These are phyloP conservation scores for Enteromius viviparus DNA, from an alignment of 2,797 vertebrate genomes.

Conservation along the genomic window DNA sequence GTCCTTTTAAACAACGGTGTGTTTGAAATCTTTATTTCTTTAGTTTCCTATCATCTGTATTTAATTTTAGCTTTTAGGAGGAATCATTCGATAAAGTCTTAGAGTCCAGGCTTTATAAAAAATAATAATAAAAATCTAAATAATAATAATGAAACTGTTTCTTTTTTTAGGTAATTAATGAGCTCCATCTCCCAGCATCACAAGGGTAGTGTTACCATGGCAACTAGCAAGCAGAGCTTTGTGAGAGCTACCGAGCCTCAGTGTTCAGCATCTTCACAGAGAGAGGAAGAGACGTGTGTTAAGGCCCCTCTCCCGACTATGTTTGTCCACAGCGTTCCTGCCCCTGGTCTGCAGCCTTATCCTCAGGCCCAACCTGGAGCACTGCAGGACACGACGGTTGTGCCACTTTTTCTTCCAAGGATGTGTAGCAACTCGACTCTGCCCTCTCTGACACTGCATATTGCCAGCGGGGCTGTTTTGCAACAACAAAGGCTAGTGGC, in stretches of 20 bases:
- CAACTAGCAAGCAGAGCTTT: slow-evolving; percentile 80
- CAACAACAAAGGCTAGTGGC: slow-evolving; percentile 68
- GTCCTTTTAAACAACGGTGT: slow-evolving; percentile 9
- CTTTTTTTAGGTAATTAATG: slow-evolving; percentile 80
- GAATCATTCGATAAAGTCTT: slow-evolving; percentile 52
- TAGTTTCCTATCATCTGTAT: slow-evolving; percentile 43
- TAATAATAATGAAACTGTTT: slow-evolving; percentile 60
- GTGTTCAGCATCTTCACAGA: slow-evolving; percentile 69
- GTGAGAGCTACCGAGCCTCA: slow-evolving; percentile 70
- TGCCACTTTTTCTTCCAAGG: slow-evolving; percentile 70
- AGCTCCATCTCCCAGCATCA: slow-evolving; percentile 71
- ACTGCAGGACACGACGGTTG: slow-evolving; percentile 68
- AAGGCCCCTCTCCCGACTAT: slow-evolving; percentile 79
- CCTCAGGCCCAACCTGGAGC: slow-evolving; percentile 69
- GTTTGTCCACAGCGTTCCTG: slow-evolving; percentile 84
- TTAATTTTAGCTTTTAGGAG: slow-evolving; percentile 49
- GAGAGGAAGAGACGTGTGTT: slow-evolving; percentile 74
- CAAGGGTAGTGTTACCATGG: slow-evolving; percentile 82
- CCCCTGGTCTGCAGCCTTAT: slow-evolving; percentile 73
- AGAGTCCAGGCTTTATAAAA: slow-evolving; percentile 66
- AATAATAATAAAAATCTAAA: slow-evolving; percentile 48
- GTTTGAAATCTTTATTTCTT: background rate
- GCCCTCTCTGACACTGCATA: slow-evolving; percentile 83
- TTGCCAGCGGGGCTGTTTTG: slow-evolving; percentile 82
- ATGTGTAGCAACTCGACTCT: slow-evolving; percentile 77